Evolutionary conservation across 2,888 invertebrate genomes (phyloP).

Genomic region (Callyntrura guangdongensis): DNA sequence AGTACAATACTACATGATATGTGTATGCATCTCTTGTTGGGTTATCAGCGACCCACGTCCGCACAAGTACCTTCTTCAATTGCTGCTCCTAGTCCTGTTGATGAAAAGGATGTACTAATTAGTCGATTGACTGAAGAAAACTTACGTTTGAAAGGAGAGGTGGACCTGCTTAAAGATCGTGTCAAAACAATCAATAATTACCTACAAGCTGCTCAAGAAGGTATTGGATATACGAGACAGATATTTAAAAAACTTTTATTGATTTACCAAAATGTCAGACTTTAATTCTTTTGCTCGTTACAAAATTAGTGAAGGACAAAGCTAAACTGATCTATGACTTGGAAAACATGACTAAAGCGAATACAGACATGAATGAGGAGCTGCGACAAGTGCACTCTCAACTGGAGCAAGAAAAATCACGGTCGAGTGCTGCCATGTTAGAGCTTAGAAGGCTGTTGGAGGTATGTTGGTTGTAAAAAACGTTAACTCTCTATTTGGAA

Average conservation of each 20-base stretch:
- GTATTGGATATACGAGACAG: too few species aligned
- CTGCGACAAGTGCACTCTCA: slow-evolving; percentile 90
- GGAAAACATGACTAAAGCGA: slow-evolving; percentile 90
- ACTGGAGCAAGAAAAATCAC: slow-evolving; percentile 92
- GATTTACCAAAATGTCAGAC: neutral
- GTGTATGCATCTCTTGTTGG: neutral
- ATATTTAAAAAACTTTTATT: slow-evolving; percentile 65
- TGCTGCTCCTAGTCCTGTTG: slow-evolving; percentile 4
- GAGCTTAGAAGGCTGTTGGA: slow-evolving; percentile 81
- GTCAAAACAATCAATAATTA: slow-evolving; percentile 91
- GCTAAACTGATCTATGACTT: slow-evolving; percentile 91
- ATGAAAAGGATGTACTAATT: slow-evolving; percentile 85
- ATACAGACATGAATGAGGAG: slow-evolving; percentile 91
- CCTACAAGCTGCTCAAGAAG: slow-evolving; percentile 90
- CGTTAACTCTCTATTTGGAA: neutral
- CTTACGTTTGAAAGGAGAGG: slow-evolving; percentile 88
- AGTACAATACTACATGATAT: too few species aligned
- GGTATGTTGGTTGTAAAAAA: slow-evolving; percentile 70
- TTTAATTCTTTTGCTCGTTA: neutral
- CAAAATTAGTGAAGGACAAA: slow-evolving; percentile 85
- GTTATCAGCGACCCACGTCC: slow-evolving; percentile 33
- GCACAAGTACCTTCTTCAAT: neutral
- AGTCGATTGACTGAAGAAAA: slow-evolving; percentile 83
- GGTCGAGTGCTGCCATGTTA: slow-evolving; percentile 85
- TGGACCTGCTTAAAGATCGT: slow-evolving; percentile 90